Conservation (phyloP, 2,113 vertebrate genomes). For the Cranoglanis bouderius region DNA sequence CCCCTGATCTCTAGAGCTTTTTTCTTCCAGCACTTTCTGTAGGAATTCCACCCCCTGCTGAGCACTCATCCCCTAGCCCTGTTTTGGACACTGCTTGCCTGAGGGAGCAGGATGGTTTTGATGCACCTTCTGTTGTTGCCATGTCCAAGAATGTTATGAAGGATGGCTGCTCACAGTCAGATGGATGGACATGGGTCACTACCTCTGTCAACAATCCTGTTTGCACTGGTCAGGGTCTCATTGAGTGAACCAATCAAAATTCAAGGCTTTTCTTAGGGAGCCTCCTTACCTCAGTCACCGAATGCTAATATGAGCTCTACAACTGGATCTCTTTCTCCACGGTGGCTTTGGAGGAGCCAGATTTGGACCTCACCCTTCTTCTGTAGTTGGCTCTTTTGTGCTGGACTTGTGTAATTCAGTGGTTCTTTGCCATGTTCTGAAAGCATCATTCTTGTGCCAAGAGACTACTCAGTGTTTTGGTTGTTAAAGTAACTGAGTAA, state of each 20-base stretch:
- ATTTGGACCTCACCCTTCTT: background rate
- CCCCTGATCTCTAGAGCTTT: slow-evolving; percentile 16
- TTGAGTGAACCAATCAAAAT: background rate
- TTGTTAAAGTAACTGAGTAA: slow-evolving; percentile 14
- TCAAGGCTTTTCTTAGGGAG: background rate
- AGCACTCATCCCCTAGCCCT: background rate
- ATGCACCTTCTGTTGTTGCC: slow-evolving; percentile 38
- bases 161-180: background rate
- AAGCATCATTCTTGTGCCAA: slow-evolving; percentile 24
- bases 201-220: background rate
- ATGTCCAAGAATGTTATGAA: background rate
- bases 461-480: slow-evolving; percentile 7
- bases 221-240: background rate
- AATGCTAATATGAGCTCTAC: background rate
- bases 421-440: slow-evolving; percentile 9
- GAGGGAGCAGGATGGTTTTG: background rate
- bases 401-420: background rate
- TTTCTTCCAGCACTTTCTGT: slow-evolving; percentile 14
- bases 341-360: background rate
- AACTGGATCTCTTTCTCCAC: too few species aligned
- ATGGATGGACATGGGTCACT: background rate
- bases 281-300: background rate
- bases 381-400: background rate
- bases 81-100: slow-evolving; percentile 29
- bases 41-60: slow-evolving; percentile 38